A percentile compares a stretch with the other conserved stretches of the same genome.
phyloP scores from a whole-genome alignment of 2,797 vertebrate genomes.

The Odontamblyopus rebecca region DNA sequence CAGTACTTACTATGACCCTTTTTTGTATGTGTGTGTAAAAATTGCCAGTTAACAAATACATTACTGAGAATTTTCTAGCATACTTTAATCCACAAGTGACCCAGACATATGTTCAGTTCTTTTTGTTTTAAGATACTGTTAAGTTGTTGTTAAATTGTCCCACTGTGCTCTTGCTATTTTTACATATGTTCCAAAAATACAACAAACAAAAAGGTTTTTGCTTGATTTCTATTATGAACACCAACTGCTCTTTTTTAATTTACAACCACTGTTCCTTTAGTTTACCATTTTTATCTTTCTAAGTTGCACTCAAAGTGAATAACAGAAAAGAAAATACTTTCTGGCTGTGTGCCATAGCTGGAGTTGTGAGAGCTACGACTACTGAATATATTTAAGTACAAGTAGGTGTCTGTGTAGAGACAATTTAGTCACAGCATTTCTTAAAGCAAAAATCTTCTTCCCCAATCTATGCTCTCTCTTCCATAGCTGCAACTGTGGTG shows the following conservation, averaged over 20 bases:
- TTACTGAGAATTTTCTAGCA: too few species aligned
- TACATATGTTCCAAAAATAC: neutral
- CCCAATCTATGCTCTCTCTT: slow-evolving; percentile 4
- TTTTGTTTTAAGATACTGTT: too few species aligned
- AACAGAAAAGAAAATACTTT: slow-evolving; percentile 1
- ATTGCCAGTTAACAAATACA: too few species aligned
- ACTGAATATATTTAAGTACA: slow-evolving; percentile 11
- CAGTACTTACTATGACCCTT: neutral
- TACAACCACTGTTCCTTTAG: neutral
- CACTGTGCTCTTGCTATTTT: neutral
- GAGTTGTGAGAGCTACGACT: neutral
- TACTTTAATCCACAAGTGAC: too few species aligned
- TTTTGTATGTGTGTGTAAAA: neutral
- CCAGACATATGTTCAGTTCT: too few species aligned
- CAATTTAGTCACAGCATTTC: slow-evolving; percentile 3
- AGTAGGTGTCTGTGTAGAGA: neutral
- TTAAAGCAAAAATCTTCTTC: neutral
- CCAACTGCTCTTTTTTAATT: neutral
- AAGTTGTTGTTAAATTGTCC: neutral
- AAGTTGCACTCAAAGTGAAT: neutral
- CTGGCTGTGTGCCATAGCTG: neutral
- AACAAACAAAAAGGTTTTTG: neutral
- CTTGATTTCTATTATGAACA: neutral
- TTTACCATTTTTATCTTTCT: neutral
- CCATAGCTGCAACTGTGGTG: neutral